Conservation (phyloP, 2,797 vertebrate species). For the Arctocebus calabarensis region DNA sequence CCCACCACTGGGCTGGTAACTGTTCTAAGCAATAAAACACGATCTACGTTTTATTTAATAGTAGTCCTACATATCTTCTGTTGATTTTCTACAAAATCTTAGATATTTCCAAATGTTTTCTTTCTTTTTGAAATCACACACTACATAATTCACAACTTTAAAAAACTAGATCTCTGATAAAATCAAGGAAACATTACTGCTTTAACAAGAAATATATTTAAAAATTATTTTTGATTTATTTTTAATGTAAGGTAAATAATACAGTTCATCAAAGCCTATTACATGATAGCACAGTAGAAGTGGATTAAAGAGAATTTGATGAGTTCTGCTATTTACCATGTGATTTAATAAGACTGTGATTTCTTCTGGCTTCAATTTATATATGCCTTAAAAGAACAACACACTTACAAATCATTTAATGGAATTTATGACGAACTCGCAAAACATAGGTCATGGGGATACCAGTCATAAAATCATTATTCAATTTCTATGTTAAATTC, state of each 20-base stretch:
- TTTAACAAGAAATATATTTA: conserved; percentile 14
- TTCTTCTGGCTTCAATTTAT: not conserved
- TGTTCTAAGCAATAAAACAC: not conserved
- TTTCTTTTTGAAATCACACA: not conserved
- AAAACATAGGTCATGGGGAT: not conserved
- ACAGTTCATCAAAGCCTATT: conserved; percentile 7
- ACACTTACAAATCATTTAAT: not conserved
- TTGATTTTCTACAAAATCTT: conserved; percentile 55
- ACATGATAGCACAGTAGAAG: not conserved
- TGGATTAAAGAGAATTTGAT: conserved; percentile 39
- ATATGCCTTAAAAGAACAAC: conserved; percentile 31
- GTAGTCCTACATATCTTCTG: not conserved
- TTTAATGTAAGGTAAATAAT: conserved; percentile 30
- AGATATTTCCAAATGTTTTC: not conserved
- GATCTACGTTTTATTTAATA: not conserved
- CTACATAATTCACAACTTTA: conserved; percentile 33
- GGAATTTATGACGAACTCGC: not conserved
- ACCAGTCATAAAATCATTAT: conserved; percentile 13
- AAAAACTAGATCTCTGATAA: conserved; percentile 40
- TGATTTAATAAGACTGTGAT: conserved; percentile 44
- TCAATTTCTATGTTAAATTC: conserved; percentile 25
- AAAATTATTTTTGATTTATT: not conserved
- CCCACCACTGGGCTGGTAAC: not conserved
- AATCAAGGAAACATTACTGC: not conserved
- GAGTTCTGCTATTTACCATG: not conserved